A percentile compares a stretch with the other conserved stretches of the same genome.
phyloP scores from a whole-genome alignment of 2,888 invertebrate species.

The Pyrrhosoma nymphula region DNA sequence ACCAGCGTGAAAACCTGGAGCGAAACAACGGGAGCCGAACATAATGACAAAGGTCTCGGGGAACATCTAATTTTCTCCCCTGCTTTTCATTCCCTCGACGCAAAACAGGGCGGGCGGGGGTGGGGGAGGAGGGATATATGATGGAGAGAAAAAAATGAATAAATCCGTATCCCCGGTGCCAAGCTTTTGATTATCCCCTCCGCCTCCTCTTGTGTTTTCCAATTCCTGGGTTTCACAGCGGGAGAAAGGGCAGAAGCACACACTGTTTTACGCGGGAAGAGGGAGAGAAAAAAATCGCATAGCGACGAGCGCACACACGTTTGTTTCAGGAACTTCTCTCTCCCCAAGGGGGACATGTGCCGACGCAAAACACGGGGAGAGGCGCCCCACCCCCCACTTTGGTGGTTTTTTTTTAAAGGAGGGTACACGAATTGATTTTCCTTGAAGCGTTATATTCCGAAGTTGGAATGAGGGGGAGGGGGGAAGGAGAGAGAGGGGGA shows the following conservation, averaged over 20 bases:
- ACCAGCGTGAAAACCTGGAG: background rate
- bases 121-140: background rate
- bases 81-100: background rate
- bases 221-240: background rate
- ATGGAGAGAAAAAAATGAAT: background rate
- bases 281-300: background rate
- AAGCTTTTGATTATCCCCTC: constrained; percentile 6
- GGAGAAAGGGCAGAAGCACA: background rate
- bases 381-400: too few relatives aligned
- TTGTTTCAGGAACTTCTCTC: background rate
- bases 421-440: constrained; percentile 60
- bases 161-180: background rate
- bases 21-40: background rate
- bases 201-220: background rate
- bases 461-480: background rate
- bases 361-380: background rate
- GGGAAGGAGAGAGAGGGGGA: background rate
- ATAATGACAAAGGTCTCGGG: constrained; percentile 15
- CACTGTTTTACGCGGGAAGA: background rate
- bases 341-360: constrained; percentile 4
- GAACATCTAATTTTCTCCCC: constrained; percentile 13
- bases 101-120: background rate
- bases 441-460: constrained; percentile 14
- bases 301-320: background rate
- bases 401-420: background rate